Evolutionary conservation across 2,113 vertebrate genomes (phyloP).

Genomic region (Erythrolamprus reginae): DNA sequence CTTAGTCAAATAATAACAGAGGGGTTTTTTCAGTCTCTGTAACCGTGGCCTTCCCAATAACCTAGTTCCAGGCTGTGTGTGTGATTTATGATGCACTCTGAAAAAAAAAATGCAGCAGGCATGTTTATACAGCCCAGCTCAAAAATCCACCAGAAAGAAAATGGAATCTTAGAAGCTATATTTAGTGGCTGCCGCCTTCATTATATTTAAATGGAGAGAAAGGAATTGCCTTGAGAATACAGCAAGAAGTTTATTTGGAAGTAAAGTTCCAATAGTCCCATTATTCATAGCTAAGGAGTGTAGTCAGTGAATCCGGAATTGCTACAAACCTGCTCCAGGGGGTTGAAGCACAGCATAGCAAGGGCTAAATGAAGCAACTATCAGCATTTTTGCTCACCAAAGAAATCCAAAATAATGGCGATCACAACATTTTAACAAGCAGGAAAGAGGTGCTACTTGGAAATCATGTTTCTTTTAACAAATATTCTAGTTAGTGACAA

Average conservation of each 20-base stretch:
- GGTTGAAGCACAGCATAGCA: background rate
- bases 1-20: background rate
- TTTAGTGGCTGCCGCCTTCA: conserved; percentile 12
- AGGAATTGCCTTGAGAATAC: conserved; percentile 9
- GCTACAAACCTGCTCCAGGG: background rate
- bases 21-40: background rate
- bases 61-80: background rate
- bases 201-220: conserved; percentile 13
- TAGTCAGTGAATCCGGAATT: background rate
- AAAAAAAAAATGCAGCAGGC: background rate
- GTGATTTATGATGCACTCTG: background rate
- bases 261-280: conserved; percentile 7
- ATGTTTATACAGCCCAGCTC: conserved; percentile 3
- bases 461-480: background rate
- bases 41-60: background rate
- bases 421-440: background rate
- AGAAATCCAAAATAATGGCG: background rate
- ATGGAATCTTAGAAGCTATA: conserved; percentile 4
- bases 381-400: background rate
- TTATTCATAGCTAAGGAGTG: conserved; percentile 12
- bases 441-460: background rate
- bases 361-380: background rate
- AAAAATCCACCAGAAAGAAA: conserved; percentile 1
- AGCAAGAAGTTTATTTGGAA: conserved; percentile 1
- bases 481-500: background rate